These are phyloP conservation scores for Drosophila mojavensis DNA, from an alignment of 1,140 invertebrate genomes.

Conservation along the genomic window DNA sequence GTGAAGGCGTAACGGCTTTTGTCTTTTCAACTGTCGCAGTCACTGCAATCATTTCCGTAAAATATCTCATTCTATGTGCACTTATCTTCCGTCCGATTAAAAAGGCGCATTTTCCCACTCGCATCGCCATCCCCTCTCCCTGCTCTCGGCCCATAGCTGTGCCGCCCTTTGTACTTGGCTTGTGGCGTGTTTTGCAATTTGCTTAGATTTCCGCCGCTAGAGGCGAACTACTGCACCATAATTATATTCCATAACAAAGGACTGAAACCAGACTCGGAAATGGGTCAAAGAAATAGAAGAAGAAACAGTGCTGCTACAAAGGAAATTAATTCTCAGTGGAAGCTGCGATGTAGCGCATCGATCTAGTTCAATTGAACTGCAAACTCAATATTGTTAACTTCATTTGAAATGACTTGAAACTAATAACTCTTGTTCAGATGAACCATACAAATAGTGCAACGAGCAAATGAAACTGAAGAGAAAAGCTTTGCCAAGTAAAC, in stretches of 20 bases:
- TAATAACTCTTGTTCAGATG: no score
- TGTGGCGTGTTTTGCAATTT: conserved; percentile 58
- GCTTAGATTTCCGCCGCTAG: conserved; percentile 52
- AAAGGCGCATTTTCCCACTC: background rate
- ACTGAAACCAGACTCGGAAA: conserved; percentile 9
- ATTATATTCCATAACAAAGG: conserved; percentile 19
- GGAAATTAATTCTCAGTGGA: background rate
- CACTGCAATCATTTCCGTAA: conserved; percentile 25
- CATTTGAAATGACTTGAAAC: no score
- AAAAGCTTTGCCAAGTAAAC: no score
- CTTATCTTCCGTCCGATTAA: background rate
- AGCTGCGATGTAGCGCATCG: background rate
- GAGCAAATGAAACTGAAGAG: no score
- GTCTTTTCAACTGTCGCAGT: conserved; percentile 35
- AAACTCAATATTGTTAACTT: no score
- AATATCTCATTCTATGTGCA: conserved; percentile 7
- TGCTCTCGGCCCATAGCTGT: background rate
- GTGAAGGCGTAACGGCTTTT: conserved; percentile 9
- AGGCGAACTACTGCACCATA: conserved; percentile 18
- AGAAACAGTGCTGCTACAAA: background rate
- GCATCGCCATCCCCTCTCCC: background rate
- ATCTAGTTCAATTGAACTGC: background rate
- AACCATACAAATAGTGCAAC: no score
- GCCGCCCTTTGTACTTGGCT: conserved; percentile 26
- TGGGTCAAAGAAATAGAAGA: background rate